Base-by-base conservation (phyloP, 2,888 invertebrate genomes). In the Epinotia nisella region DNA sequence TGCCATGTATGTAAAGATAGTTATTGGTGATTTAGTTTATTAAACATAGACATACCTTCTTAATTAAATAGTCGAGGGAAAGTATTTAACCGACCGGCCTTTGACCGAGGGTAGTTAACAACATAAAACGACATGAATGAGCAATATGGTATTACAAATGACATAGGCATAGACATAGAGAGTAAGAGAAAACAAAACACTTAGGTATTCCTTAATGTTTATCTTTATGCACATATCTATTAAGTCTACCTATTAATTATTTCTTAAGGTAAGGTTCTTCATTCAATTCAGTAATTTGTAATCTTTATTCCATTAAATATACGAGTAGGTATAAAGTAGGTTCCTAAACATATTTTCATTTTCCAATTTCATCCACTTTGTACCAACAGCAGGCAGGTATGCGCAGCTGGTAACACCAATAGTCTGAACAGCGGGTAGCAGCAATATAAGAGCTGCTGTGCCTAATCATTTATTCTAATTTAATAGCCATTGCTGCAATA, bases 401-500 rank as follows among this genome's bases (percentile, higher is more conserved):
- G 17, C 35, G 35, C 67, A 67, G 67, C 67, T 67, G 58, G 29
- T 13, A 41, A 19, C 53, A 7, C 67, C 11, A 67, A 1, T 24
- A n/a, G 53, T 39, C 21, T 13, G 67, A 67, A 59, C 67, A 67
- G 67, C 67, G 67, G 67, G 67, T 45, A 67, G 67, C 66, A 15
- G 17, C 39, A 53, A 65, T 65, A 67, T 67, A 58, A 29, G 45
- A 67, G 58, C 67, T 29, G 56, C 35, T 7, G n/a, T 9, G 45
- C 9, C 55, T 58, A 62, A 70, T 70, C 39, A 56, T 58, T 39
- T 56, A 70, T 56, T 70, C 41, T 70, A 67, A 72, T 72, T 72
- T 72, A 67, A 61, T 67, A 41, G 67, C 45, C 56, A 58, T 13
- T 49, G 56, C 45, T 19, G 56, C 29, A 45, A 58, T 59, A 19